Evolutionary conservation across 2,888 invertebrate species (phyloP), one percentile per base, ranked within the genome.

Genomic region (Chrysomela aeneicollis): DNA sequence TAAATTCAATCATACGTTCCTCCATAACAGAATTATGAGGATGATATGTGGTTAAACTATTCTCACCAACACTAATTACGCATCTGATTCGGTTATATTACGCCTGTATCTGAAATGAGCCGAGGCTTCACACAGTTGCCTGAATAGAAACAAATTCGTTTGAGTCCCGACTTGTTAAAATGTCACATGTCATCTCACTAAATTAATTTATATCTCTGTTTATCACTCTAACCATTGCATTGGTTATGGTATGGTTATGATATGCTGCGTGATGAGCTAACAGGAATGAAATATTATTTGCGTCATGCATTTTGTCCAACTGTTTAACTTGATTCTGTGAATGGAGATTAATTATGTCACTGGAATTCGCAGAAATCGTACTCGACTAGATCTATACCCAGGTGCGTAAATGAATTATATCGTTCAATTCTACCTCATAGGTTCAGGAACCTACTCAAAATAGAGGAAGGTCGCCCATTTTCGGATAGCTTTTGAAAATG

Each of bases 41-140:
- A 53, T 70, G 65, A 69, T 64, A 64, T 61, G 61, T 57, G 58
- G 65, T 67, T 58, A 65, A 60, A 62, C 61, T 57, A 64, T 64
- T 57, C 62, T 61, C 63, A 64, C 69, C 64, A 62, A 57, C 50
- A 60, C 64, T 64, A 66, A 69, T 64, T 57, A 64, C 66, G 64
- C 26, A 54, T 64, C 61, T 61, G 61, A 68, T 65, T 65, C 61
- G 53, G 59, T 61, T 68, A 47, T 65, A 68, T n/a, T 61, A 57
- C 46, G 58, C 58, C 55, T 57, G 63, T 21, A 63, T 59, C 52
- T 55, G 60, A 60, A 59, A 59, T 59, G 46, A 57, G 57, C 51
- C 30, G 63, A 26, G 3, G 26, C 26, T 26, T 26, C 6, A 9
- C 35, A 12, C 35, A 35, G 35, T 35, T 10, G 12, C 35, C 35